Conservation (phyloP, 2,888 invertebrate species). For the Megalurothrips usitatus region DNA sequence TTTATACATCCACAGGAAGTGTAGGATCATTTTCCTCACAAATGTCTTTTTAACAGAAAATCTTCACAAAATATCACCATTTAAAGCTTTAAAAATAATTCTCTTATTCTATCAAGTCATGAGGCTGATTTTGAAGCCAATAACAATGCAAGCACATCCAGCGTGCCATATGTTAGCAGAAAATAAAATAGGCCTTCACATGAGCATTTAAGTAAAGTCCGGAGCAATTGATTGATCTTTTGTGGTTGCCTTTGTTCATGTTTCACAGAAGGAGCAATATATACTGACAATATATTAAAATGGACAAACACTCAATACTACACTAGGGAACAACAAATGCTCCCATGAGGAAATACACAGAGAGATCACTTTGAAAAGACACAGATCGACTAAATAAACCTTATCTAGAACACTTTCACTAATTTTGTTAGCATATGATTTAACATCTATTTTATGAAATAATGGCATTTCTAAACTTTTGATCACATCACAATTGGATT, state of each 20-base stretch:
- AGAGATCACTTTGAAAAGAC: constrained; percentile 12
- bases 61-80: constrained; percentile 23
- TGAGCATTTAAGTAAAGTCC: constrained; percentile 25
- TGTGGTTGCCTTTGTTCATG: neutral
- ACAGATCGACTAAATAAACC: neutral
- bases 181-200: constrained; percentile 21
- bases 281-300: constrained; percentile 17
- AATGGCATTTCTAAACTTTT: neutral
- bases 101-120: constrained; percentile 20
- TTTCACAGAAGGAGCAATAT: constrained; percentile 6
- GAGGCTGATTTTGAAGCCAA: constrained; percentile 20
- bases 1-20: neutral
- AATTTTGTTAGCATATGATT: neutral
- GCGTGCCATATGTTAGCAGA: constrained; percentile 2
- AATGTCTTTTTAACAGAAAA: constrained; percentile 14
- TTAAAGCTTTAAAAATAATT: constrained; percentile 25
- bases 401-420: neutral
- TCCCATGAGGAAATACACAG: neutral
- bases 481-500: constrained; percentile 1
- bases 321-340: neutral
- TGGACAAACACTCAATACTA: constrained; percentile 17
- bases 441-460: neutral
- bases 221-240: neutral
- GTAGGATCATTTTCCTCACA: neutral
- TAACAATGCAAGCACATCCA: constrained; percentile 25